Conservation (phyloP, 2,797 vertebrate species). For the Geotrypetes seraphini region DNA sequence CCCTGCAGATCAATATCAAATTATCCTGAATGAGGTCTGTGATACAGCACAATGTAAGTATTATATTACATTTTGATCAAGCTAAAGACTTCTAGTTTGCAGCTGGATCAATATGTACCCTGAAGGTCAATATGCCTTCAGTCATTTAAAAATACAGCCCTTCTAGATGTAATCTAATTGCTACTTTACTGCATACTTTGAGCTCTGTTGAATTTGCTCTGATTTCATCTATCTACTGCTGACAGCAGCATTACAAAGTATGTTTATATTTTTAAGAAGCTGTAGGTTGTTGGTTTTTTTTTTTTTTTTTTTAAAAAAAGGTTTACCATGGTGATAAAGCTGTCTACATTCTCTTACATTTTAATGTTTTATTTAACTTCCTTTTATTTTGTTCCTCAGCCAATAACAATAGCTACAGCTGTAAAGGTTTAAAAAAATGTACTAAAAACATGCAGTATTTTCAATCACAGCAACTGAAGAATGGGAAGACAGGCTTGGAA, state of each 20-base stretch:
- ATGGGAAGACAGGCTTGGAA: neutral
- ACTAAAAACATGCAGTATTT: neutral
- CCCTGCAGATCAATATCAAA: constrained; percentile 30
- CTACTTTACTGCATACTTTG: neutral
- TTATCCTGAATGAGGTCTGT: constrained; percentile 27
- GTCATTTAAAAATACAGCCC: constrained; percentile 1
- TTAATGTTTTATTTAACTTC: too few species aligned
- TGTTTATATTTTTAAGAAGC: too few species aligned
- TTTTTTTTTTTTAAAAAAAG: too few species aligned
- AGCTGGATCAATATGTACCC: constrained; percentile 6
- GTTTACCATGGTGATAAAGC: too few species aligned
- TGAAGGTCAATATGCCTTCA: constrained; percentile 2
- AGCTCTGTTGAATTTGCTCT: too few species aligned
- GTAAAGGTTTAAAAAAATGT: neutral
- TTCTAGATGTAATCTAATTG: constrained; percentile 11
- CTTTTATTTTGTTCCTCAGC: too few species aligned
- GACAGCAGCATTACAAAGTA: too few species aligned
- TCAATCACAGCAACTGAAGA: neutral
- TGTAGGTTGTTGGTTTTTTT: too few species aligned
- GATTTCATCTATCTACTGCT: too few species aligned
- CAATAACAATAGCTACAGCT: neutral
- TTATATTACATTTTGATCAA: constrained; percentile 13
- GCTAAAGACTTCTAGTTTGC: constrained; percentile 16
- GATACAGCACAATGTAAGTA: constrained; percentile 4
- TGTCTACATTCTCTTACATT: too few species aligned